Evolutionary conservation across 2,797 vertebrate species (phyloP), one percentile per base, ranked within the genome.

Genomic region (Halcyon smyrnensis): DNA sequence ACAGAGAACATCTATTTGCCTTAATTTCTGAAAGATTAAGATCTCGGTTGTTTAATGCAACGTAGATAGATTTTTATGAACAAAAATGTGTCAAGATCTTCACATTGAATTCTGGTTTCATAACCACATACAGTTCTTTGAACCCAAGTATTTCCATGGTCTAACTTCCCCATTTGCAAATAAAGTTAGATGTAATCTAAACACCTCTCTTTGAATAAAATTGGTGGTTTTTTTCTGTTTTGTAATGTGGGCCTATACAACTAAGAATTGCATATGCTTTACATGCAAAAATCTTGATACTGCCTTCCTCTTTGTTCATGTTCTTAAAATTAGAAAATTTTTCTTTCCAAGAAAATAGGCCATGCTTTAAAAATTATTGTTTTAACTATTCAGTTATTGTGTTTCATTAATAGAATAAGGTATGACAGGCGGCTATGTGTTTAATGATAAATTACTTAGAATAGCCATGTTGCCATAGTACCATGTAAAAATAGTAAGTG

Each of bases 391-490:
- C 21, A 14, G 48, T 73, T 91, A 68, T 78, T 94, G 50, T 78
- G 53, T 89, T 95, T 93, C 90, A 89, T 90, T 96, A 92, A 93
- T 87, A 93, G 85, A 91, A 84, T 76, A 95, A 94, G 53, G 71
- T 93, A 82, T 80, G 86, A 93, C 84, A 91, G 60, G 70, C 70
- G 15, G 53, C 88, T 85, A 57, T 64, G 70, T 79, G 32, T 94
- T 95, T 94, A 96, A 95, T 90, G 70, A 96, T 89, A 93, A 93
- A 95, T 91, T 91, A 82, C 94, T 97, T 92, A 68, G 80, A 95
- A 95, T 96, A 96, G 84, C 74, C 67, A 76, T 91, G 94, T 97
- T 96, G 93, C 95, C 91, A 95, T 96, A 96, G 96, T 93, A 93
- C 74, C 95, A 74, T 48, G 50, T 91, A 96, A 95, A 95, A 96